A percentile compares a stretch with the other conserved stretches of the same genome.
Evolutionary conservation across 2,113 vertebrate species (phyloP).

Genomic region (Phalacrocorax aristotelis): DNA sequence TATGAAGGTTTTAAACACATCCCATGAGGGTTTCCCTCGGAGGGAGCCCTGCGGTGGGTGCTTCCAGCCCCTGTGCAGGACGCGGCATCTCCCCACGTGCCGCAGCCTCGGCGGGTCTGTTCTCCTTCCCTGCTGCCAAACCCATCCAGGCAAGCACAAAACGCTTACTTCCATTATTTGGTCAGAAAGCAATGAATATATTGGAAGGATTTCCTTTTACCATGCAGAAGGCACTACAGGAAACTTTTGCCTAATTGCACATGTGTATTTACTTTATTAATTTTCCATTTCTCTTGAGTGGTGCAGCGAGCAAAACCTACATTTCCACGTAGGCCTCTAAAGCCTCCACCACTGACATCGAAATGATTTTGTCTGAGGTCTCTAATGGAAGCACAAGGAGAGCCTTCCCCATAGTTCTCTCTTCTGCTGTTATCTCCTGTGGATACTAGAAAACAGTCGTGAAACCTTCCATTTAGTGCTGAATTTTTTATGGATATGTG

Average conservation of each 20-base stretch:
- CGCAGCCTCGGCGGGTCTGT: neutral
- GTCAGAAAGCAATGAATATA: neutral
- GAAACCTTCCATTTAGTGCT: neutral
- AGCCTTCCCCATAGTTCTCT: neutral
- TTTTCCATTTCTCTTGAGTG: neutral
- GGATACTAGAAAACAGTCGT: neutral
- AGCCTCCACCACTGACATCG: neutral
- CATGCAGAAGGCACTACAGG: neutral
- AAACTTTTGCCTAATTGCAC: neutral
- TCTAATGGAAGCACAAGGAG: neutral
- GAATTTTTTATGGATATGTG: neutral
- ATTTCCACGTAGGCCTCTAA: neutral
- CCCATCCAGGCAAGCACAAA: neutral
- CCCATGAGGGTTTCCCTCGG: neutral
- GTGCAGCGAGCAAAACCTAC: neutral
- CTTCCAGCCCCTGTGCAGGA: neutral
- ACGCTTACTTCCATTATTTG: neutral
- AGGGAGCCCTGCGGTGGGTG: neutral
- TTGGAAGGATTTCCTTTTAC: neutral
- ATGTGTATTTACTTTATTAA: neutral
- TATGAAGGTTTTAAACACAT: neutral
- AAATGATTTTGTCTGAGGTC: neutral
- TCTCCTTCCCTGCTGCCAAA: neutral
- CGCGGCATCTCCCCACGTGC: rapidly evolving
- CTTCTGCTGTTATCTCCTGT: neutral